phyloP scores from a whole-genome alignment of 2,113 vertebrate genomes.

The Marcusenius ussheri region DNA sequence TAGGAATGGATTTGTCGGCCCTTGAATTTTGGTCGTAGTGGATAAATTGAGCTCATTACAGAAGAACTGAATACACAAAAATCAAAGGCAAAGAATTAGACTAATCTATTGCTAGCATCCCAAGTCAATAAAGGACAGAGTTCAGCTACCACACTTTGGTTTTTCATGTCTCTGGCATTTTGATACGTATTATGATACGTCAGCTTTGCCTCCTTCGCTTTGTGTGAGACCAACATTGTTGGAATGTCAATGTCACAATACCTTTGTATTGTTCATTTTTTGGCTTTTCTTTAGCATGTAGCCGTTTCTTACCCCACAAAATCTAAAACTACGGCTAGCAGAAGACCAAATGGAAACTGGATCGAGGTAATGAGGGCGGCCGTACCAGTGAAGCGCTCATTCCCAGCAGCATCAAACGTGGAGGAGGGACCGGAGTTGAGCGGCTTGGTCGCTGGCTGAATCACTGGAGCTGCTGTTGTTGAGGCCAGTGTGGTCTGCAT shows the following conservation, averaged over 20 bases:
- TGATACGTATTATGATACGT: background rate
- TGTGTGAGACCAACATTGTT: background rate
- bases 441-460: slow-evolving; percentile 42
- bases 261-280: background rate
- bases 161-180: background rate
- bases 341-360: background rate
- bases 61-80: background rate
- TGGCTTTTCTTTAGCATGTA: background rate
- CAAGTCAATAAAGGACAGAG: background rate
- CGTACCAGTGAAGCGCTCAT: slow-evolving; percentile 85
- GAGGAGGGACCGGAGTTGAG: slow-evolving; percentile 65
- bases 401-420: slow-evolving; percentile 79
- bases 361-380: background rate
- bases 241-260: background rate
- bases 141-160: background rate
- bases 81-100: background rate
- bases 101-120: background rate
- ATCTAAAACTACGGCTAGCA: background rate
- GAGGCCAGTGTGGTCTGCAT: slow-evolving; percentile 62
- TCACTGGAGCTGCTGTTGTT: slow-evolving; percentile 37
- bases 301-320: background rate
- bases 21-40: background rate
- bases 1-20: background rate
- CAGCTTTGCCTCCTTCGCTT: background rate
- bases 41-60: background rate